These are phyloP conservation scores for Polymixis lichenea DNA, from an alignment of 2,888 invertebrate genomes.

Conservation along the genomic window DNA sequence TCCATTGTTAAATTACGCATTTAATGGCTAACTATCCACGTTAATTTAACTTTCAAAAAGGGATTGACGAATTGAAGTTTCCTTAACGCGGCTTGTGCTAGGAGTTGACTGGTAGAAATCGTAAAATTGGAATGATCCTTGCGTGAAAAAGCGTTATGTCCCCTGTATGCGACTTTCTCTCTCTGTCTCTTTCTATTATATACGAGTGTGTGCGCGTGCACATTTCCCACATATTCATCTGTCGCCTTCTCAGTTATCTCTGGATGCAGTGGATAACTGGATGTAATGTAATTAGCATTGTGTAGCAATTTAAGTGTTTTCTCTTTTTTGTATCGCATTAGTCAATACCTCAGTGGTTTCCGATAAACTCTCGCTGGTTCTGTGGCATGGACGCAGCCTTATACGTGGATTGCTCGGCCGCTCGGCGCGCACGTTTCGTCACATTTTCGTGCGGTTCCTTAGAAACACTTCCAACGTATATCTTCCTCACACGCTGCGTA, in stretches of 20 bases:
- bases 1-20: not conserved
- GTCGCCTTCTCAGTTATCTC: not conserved
- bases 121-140: not conserved
- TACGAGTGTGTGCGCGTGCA: not conserved
- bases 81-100: not conserved
- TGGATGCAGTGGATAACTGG: not conserved
- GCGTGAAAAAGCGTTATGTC: not conserved
- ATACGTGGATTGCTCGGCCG: not conserved
- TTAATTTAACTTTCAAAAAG: not conserved
- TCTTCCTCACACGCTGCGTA: conserved; percentile 4
- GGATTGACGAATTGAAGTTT: not conserved
- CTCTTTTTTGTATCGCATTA: not conserved
- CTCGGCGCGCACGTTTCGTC: not conserved
- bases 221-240: not conserved
- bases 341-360: not conserved
- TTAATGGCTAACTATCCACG: not conserved
- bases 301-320: not conserved
- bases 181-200: not conserved
- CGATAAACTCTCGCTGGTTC: not conserved
- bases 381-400: not conserved
- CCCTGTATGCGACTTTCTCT: not conserved
- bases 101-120: not conserved
- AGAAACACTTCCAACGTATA: not conserved
- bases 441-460: not conserved
- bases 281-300: too few species aligned